Base-by-base conservation (phyloP, 64 coral and sea anemone species). In the Anthopleura sola region DNA sequence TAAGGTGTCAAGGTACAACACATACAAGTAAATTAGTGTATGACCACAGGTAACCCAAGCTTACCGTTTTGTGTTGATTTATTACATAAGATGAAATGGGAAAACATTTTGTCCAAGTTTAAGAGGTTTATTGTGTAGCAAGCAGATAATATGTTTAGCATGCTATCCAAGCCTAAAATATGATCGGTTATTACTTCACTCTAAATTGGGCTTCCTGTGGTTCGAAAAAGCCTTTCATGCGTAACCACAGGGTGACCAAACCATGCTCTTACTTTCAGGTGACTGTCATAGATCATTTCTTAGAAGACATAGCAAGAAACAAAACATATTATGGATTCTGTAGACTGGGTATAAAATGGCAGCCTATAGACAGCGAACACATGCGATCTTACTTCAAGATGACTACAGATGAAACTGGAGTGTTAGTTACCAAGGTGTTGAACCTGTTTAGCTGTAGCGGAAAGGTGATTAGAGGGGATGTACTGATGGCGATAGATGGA, bases 351-450 rank as follows among this genome's bases (percentile, higher is more conserved):
- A 93, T 97, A 86, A 97, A 97, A 83, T 97, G 94, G 94, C 94
- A 97, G 85, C 90, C 94, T 36, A 97, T 97, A 60, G 94, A 97
- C 46, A 97, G 94, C n/a, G 94, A 97, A 36, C 94, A 97, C 79
- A 97, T 97, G 94, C 44, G 94, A 13, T 86, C 71, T 5, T 97
- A 97, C 76, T 97, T 97, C 38, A 88, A 97, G 87, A 64, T 97
- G 49, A 78, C 90, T 1, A n/a, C 6, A 28, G 78, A 93, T 23
- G 90, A 97, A 84, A 97, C 94, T 1, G 94, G 94, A 7, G 90
- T 97, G 14, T 77, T 97, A 11, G 80, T 97, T 3, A 92, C 94
- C 32, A 97, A 97, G 28, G 90, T 97, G 24, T 88, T 97, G 51
- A 84, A 86, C 12, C 48, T 97, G 26, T 97, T 97, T 69, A 97